Conservation (phyloP, 30 jellyfish, hydroid and myxozoan species). For the Phacellophora camtschatica region DNA sequence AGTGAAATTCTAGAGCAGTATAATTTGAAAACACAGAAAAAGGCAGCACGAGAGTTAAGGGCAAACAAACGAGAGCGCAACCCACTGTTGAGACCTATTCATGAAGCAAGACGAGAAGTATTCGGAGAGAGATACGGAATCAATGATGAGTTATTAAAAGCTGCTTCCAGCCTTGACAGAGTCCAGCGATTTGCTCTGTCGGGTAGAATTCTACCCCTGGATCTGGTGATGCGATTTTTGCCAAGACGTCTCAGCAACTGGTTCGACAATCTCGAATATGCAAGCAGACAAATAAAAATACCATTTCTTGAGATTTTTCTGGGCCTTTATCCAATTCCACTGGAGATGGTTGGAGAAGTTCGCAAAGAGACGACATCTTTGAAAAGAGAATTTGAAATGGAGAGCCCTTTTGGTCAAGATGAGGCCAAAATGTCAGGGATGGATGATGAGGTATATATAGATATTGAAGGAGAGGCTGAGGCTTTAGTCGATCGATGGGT, state of each 20-base stretch:
- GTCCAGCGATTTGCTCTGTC: not conserved
- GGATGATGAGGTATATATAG: slow-evolving; percentile 10
- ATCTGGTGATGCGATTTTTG: not conserved
- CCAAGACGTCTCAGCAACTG: not conserved
- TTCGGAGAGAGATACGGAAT: not conserved
- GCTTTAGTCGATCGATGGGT: slow-evolving; percentile 85
- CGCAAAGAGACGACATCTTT: not conserved
- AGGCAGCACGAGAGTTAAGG: not conserved
- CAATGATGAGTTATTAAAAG: not conserved
- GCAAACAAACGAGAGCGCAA: not conserved
- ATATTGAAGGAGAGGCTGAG: slow-evolving; percentile 79
- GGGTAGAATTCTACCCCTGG: not conserved
- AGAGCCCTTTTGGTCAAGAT: not conserved
- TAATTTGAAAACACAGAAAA: slow-evolving; percentile 5
- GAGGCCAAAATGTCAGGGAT: not conserved
- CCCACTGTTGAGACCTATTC: not conserved
- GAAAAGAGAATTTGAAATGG: not conserved
- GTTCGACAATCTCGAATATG: not conserved
- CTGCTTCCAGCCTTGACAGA: not conserved
- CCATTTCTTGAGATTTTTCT: slow-evolving; percentile 32
- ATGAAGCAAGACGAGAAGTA: not conserved
- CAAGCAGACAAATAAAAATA: not conserved
- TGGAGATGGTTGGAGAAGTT: not conserved
- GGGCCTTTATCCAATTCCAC: slow-evolving; percentile 11
- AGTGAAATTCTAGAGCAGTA: slow-evolving; percentile 56